Evolutionary conservation across 2,797 vertebrate genomes (phyloP), one percentile per base, ranked within the genome.

Genomic region (Petrocephalus schoutedeni): DNA sequence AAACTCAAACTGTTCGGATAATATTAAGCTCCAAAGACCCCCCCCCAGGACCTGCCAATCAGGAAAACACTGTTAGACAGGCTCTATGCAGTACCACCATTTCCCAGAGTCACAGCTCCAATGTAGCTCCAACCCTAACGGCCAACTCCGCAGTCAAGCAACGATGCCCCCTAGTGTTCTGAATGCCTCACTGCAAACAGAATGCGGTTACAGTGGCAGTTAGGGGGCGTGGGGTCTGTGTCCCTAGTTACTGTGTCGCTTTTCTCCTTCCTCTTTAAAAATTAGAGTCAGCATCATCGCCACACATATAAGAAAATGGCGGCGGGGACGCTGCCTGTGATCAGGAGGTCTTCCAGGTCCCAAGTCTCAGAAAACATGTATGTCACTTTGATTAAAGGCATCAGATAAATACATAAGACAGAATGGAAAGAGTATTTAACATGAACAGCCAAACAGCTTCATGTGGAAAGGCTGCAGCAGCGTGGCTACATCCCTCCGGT

Each of bases 111-210:
- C 19, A 1, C 19, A 82, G 45, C 8, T 49, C 16, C 77, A 45
- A 51, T 10, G 41, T 7, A 3, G 49, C 49, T 83, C 80, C 8
- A 51, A 53, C 80, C 3, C 36, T 45, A n/a, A 77, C 7, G 36
- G 36, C 71, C 23, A 53, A 83, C 41, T 10, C n/a, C 23, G 19
- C 80, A 83, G 45, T 74, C 57, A 87, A 87, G 85, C 86, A 84
- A 84, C 28, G 54, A 67, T 87, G 86, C 88, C 88, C 84, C 88
- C 88, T 89, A 51, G 57, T 89, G 88, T 87, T 87, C 84, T 21
- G 71, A 28, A 56, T 84, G 32, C 36, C 64, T 80, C 36, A 86
- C 36, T 88, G 67, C 21, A 77, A 71, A 54, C 45, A 61, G 21
- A 23, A 58, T 12, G 28, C 19, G 7, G 36, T 36, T 36, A 58